These are phyloP conservation scores for Platalea minor DNA, from an alignment of 2,797 vertebrate genomes.

Conservation along the genomic window DNA sequence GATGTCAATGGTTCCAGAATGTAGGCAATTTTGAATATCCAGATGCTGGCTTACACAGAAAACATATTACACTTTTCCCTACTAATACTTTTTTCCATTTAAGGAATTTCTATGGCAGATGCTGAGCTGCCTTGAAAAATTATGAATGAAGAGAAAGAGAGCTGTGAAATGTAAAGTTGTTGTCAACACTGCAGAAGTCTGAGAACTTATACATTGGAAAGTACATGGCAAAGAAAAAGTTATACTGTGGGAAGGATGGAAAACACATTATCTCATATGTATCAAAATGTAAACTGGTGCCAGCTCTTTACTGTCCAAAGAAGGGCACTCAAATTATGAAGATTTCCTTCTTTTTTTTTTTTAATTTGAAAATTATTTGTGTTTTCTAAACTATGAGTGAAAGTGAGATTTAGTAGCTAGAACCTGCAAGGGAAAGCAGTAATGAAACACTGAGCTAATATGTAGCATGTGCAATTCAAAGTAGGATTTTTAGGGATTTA, in stretches of 20 bases:
- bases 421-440: background rate
- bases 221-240: background rate
- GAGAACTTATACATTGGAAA: background rate
- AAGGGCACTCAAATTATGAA: background rate
- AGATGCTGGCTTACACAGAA: background rate
- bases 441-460: background rate
- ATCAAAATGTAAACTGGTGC: background rate
- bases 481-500: background rate
- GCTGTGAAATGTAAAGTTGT: background rate
- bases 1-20: background rate
- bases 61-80: background rate
- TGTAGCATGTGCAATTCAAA: background rate
- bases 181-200: background rate
- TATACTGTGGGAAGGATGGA: background rate
- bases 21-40: background rate
- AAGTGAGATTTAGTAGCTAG: background rate
- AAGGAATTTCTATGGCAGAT: background rate
- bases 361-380: background rate
- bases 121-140: background rate
- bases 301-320: background rate
- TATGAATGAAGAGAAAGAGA: background rate
- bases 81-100: background rate
- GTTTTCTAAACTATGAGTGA: background rate
- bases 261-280: background rate
- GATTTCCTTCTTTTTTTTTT: background rate